Percentiles rank a stretch among this genome's conserved stretches.
Conservation (phyloP, 2,113 vertebrate genomes). For the Chitala chitala region DNA sequence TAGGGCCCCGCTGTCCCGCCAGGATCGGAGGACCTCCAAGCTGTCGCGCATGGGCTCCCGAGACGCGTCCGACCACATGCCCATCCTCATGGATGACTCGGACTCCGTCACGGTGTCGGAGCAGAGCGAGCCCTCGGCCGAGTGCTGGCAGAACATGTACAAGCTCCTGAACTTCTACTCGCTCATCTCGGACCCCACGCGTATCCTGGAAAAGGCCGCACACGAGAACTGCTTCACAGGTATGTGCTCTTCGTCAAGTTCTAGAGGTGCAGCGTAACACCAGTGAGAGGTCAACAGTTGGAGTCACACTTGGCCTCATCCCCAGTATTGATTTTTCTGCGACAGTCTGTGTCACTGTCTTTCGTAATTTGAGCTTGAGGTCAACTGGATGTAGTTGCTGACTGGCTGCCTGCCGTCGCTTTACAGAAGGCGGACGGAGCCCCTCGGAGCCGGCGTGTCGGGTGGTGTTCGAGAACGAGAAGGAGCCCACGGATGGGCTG, state of each 20-base stretch:
- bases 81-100: constrained; percentile 94
- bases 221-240: constrained; percentile 78
- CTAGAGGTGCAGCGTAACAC: no score
- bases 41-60: constrained; percentile 92
- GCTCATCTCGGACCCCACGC: constrained; percentile 94
- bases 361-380: background rate
- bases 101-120: constrained; percentile 97
- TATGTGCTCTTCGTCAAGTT: constrained; percentile 52
- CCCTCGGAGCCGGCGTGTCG: constrained; percentile 77
- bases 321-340: background rate
- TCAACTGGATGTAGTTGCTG: background rate
- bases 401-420: background rate
- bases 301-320: background rate
- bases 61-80: constrained; percentile 91
- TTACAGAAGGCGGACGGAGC: constrained; percentile 66
- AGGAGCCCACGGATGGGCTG: constrained; percentile 69
- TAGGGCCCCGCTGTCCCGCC: constrained; percentile 79
- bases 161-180: constrained; percentile 98
- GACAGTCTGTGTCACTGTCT: background rate
- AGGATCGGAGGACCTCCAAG: constrained; percentile 88
- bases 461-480: constrained; percentile 88
- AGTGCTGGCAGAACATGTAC: constrained; percentile 99
- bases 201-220: constrained; percentile 90
- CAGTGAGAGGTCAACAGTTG: background rate
- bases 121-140: constrained; percentile 94